Conservation (phyloP, 2,888 invertebrate species). For the Itoplectis maculator region DNA sequence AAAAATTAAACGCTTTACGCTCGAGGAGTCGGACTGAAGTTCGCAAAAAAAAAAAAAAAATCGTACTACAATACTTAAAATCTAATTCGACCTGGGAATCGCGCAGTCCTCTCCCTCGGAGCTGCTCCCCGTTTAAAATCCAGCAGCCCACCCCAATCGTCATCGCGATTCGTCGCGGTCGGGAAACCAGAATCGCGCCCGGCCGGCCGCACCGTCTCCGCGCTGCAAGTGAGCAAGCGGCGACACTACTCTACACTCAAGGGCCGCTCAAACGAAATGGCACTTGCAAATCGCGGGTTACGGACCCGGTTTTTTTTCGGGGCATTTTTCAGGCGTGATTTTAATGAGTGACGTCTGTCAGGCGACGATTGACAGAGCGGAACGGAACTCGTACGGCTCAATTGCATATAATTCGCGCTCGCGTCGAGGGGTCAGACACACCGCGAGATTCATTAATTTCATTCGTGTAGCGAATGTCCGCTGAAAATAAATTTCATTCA, state of each 20-base stretch:
- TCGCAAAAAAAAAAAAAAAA: conserved; percentile 51
- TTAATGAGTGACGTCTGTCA: conserved; percentile 83
- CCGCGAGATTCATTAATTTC: conserved; percentile 68
- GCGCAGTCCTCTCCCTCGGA: conserved; percentile 62
- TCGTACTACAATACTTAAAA: conserved; percentile 68
- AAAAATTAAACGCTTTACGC: conserved; percentile 16
- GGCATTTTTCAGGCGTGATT: conserved; percentile 74
- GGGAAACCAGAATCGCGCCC: conserved; percentile 74
- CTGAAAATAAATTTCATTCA: conserved; percentile 5
- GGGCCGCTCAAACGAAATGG: neutral
- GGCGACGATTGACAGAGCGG: conserved; percentile 79
- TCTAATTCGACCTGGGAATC: conserved; percentile 72
- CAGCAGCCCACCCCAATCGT: conserved; percentile 77
- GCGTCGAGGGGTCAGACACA: conserved; percentile 47
- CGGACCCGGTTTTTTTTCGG: conserved; percentile 41
- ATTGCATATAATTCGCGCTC: conserved; percentile 52
- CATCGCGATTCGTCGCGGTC: conserved; percentile 77
- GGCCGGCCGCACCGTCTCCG: conserved; percentile 69
- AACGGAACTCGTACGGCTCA: conserved; percentile 69
- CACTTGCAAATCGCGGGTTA: conserved; percentile 56
- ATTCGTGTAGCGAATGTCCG: conserved; percentile 12
- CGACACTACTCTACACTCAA: conserved; percentile 32
- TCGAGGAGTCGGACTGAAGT: neutral
- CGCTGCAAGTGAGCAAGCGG: conserved; percentile 70
- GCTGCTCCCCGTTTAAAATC: conserved; percentile 78